Percentiles rank a stretch among this genome's conserved stretches.
Conservation (phyloP, 1,140 invertebrate genomes). For the Linepithema humile region DNA sequence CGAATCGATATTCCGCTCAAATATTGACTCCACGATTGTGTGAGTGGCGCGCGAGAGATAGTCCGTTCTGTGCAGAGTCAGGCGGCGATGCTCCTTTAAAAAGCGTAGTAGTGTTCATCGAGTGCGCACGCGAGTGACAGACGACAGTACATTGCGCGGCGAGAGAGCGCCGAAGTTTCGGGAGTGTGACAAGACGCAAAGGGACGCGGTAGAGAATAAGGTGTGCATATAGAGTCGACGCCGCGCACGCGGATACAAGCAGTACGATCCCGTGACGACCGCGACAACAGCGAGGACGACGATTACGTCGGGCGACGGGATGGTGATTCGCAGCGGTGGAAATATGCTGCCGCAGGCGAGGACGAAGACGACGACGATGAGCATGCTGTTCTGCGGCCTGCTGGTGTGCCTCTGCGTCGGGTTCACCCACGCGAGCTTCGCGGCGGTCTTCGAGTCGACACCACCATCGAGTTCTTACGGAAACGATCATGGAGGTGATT, state of each 20-base stretch:
- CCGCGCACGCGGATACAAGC: neutral
- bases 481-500: slow-evolving; percentile 83
- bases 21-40: slow-evolving; percentile 83
- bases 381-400: slow-evolving; percentile 76
- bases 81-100: slow-evolving; percentile 72
- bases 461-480: slow-evolving; percentile 77
- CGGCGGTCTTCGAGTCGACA: slow-evolving; percentile 72
- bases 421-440: slow-evolving; percentile 76
- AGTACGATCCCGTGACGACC: slow-evolving; percentile 11
- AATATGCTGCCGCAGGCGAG: slow-evolving; percentile 73
- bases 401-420: slow-evolving; percentile 67
- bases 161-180: too few relatives aligned
- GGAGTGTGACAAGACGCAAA: too few relatives aligned
- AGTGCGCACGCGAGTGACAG: slow-evolving; percentile 47
- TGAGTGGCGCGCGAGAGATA: slow-evolving; percentile 57
- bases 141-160: neutral
- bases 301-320: neutral
- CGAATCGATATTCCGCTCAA: slow-evolving; percentile 83
- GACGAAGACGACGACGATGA: too few relatives aligned
- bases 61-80: slow-evolving; percentile 61
- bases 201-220: too few relatives aligned
- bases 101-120: slow-evolving; percentile 52
- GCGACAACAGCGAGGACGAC: neutral
- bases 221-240: too few relatives aligned
- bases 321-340: slow-evolving; percentile 33